Percentiles rank a stretch among this genome's conserved stretches.
Conservation (phyloP, 2,888 invertebrate species). For the Eutolmus rufibarbis region DNA sequence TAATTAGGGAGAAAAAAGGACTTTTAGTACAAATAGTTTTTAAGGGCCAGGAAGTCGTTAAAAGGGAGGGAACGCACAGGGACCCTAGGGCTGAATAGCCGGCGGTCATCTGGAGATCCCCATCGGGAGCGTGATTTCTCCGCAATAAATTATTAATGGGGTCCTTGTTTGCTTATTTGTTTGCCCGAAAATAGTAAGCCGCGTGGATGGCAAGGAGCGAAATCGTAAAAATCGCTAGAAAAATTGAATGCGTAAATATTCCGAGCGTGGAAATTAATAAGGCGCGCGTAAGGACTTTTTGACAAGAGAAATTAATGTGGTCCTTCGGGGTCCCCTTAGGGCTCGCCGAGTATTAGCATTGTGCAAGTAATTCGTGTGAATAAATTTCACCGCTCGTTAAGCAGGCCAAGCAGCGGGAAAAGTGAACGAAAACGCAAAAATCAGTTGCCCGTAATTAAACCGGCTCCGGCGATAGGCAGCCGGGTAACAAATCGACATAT, state of each 20-base stretch:
- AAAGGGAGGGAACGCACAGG: neutral
- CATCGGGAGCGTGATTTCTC: conserved; percentile 4
- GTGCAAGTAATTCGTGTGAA: conserved; percentile 37
- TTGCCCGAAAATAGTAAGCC: neutral
- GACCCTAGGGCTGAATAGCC: neutral
- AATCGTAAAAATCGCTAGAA: neutral
- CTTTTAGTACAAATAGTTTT: neutral
- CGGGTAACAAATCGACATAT: conserved; percentile 33
- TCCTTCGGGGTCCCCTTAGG: neutral
- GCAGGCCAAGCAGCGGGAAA: conserved; percentile 3
- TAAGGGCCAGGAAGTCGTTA: neutral
- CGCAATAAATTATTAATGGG: conserved; percentile 27
- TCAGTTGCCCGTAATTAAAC: conserved; percentile 38
- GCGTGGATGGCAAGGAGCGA: neutral
- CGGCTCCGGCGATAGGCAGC: neutral
- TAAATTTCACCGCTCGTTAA: conserved; percentile 36
- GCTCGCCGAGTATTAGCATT: conserved; percentile 27
- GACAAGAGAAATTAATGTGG: conserved; percentile 18
- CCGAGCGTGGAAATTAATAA: conserved; percentile 25
- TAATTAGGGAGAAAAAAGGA: neutral
- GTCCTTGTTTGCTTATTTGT: neutral
- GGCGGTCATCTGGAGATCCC: neutral
- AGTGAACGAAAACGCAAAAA: neutral
- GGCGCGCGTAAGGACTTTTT: neutral
- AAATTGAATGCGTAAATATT: conserved; percentile 22